Percentiles rank a stretch among this genome's conserved stretches.
These are phyloP conservation scores for Malacoraja senta DNA, from an alignment of 2,797 vertebrate genomes.

Conservation along the genomic window DNA sequence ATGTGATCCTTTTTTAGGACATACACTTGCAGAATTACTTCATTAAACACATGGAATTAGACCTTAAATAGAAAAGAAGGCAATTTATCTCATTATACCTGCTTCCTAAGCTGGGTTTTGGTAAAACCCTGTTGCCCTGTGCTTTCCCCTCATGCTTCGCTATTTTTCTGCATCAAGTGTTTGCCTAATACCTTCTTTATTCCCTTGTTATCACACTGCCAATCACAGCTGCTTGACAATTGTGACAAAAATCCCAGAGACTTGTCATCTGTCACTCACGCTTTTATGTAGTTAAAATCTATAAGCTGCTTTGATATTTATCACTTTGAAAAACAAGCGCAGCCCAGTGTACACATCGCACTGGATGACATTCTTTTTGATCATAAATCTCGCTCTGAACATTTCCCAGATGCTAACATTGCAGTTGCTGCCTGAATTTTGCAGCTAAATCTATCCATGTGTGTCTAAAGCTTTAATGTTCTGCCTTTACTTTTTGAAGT, in stretches of 20 bases:
- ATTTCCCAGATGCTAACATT: background rate
- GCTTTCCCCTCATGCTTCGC: background rate
- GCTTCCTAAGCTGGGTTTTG: background rate
- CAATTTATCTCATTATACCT: background rate
- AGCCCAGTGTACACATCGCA: background rate
- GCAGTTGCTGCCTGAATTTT: background rate
- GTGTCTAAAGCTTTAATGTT: background rate
- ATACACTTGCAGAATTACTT: background rate
- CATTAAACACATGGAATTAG: background rate
- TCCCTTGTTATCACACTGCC: background rate
- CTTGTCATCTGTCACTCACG: background rate
- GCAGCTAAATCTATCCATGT: background rate
- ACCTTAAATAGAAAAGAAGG: background rate
- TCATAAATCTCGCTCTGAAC: constrained; percentile 26
- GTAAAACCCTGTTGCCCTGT: background rate
- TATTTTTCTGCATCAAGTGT: background rate
- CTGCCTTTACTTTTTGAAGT: background rate
- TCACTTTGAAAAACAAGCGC: constrained; percentile 10
- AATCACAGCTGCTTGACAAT: background rate
- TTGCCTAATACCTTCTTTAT: background rate
- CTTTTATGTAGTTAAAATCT: background rate
- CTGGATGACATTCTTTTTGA: background rate
- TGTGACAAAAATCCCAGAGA: background rate
- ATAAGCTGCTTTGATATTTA: background rate
- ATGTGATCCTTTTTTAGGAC: background rate